Evolutionary conservation across 2,797 vertebrate species (phyloP).

Genomic region (Cirrhinus mrigala): DNA sequence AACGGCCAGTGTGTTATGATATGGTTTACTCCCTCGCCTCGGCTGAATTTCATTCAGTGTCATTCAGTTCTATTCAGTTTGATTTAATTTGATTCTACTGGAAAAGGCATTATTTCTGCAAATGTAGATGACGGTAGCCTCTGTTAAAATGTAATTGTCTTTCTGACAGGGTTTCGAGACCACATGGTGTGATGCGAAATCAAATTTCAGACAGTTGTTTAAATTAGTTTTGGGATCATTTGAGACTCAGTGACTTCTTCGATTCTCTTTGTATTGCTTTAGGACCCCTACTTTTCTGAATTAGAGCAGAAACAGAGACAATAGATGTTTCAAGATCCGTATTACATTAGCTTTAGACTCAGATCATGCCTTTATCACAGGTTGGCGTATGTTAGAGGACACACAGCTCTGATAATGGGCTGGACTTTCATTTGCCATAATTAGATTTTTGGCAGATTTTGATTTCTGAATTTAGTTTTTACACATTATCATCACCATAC

Average conservation of each 20-base stretch:
- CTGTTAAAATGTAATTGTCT: conserved; percentile 39
- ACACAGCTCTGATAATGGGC: background rate
- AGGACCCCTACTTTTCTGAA: background rate
- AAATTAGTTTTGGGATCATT: conserved; percentile 33
- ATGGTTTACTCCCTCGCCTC: conserved; percentile 31
- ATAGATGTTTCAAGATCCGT: background rate
- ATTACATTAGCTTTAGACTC: background rate
- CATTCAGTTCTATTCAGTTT: conserved; percentile 39
- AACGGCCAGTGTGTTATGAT: conserved; percentile 2
- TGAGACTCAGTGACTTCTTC: background rate
- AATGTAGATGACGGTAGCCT: conserved; percentile 19
- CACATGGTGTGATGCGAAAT: conserved; percentile 23
- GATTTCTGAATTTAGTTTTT: background rate
- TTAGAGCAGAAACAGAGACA: background rate
- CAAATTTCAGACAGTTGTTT: conserved; percentile 32
- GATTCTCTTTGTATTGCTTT: background rate
- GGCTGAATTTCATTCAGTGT: conserved; percentile 28
- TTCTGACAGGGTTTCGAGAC: conserved; percentile 15
- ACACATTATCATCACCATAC: background rate
- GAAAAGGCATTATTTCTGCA: conserved; percentile 31
- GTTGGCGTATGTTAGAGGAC: background rate
- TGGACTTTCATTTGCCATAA: background rate
- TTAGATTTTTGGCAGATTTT: conserved; percentile 34
- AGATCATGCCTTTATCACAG: background rate
- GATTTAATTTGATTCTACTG: conserved; percentile 40